Percentiles rank a stretch among this genome's conserved stretches.
phyloP scores from a whole-genome alignment of 2,888 invertebrate species.

The Drosophila affinis region DNA sequence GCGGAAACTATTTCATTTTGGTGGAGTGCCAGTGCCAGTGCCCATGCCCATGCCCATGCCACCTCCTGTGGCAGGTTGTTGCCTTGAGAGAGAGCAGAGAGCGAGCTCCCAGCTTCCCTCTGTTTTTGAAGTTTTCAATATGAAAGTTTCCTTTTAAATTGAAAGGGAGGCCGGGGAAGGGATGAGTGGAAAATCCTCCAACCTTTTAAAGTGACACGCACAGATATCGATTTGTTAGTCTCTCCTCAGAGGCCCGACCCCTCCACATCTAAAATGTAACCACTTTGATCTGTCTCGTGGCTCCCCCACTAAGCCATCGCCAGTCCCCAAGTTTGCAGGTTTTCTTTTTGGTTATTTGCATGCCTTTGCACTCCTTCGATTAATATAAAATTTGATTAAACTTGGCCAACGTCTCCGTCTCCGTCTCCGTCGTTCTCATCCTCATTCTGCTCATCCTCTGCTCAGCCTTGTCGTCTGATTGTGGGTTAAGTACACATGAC shows the following conservation, averaged over 20 bases:
- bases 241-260: not conserved
- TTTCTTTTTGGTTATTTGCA: slow-evolving; percentile 71
- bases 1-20: slow-evolving; percentile 77
- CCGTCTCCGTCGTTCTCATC: slow-evolving; percentile 16
- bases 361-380: slow-evolving; percentile 78
- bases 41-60: not conserved
- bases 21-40: slow-evolving; percentile 14
- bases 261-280: slow-evolving; percentile 14
- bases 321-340: slow-evolving; percentile 23
- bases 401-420: slow-evolving; percentile 60
- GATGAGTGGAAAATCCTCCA: not conserved
- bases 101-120: slow-evolving; percentile 12
- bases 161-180: not conserved
- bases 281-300: slow-evolving; percentile 63
- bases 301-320: not conserved
- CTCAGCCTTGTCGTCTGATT: slow-evolving; percentile 12
- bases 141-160: slow-evolving; percentile 43
- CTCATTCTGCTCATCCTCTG: too few relatives aligned
- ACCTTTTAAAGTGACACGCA: slow-evolving; percentile 59
- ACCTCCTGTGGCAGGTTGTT: slow-evolving; percentile 21
- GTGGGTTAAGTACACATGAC: slow-evolving; percentile 78
- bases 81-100: slow-evolving; percentile 7
- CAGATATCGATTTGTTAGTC: slow-evolving; percentile 36
- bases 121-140: slow-evolving; percentile 72
- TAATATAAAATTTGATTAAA: slow-evolving; percentile 79